Evolutionary conservation across 1,140 invertebrate genomes (phyloP).

Genomic region (Bombus breviceps): DNA sequence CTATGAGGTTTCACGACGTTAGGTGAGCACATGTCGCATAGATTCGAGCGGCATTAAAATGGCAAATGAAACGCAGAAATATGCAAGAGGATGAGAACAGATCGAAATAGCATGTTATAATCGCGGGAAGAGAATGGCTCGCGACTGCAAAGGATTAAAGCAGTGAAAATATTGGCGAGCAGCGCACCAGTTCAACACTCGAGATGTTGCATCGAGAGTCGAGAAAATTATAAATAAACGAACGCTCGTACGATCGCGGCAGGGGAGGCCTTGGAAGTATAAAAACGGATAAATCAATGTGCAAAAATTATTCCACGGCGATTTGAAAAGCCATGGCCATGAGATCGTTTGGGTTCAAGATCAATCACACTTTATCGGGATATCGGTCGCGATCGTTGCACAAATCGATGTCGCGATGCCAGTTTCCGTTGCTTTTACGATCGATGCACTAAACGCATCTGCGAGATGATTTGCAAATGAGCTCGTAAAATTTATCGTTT

Average conservation of each 20-base stretch:
- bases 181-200: neutral
- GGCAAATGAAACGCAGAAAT: neutral
- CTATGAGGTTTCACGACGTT: too few species aligned
- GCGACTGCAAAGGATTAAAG: neutral
- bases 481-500: neutral
- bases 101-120: neutral
- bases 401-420: neutral
- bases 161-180: slow-evolving; percentile 1
- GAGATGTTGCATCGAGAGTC: slow-evolving; percentile 6
- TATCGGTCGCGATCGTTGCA: neutral
- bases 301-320: slow-evolving; percentile 22
- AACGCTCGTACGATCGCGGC: slow-evolving; percentile 3
- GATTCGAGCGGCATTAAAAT: neutral
- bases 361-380: neutral
- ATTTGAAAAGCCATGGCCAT: neutral
- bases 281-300: slow-evolving; percentile 46
- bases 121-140: neutral
- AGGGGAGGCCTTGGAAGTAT: slow-evolving; percentile 43
- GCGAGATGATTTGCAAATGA: neutral
- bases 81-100: too few species aligned
- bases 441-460: too few species aligned
- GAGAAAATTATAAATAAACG: slow-evolving; percentile 53
- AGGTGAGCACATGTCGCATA: neutral
- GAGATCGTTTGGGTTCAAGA: slow-evolving; percentile 18
- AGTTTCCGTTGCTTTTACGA: neutral